Base-by-base conservation (phyloP, 2,113 vertebrate genomes). In the Triplophysa siluroides region DNA sequence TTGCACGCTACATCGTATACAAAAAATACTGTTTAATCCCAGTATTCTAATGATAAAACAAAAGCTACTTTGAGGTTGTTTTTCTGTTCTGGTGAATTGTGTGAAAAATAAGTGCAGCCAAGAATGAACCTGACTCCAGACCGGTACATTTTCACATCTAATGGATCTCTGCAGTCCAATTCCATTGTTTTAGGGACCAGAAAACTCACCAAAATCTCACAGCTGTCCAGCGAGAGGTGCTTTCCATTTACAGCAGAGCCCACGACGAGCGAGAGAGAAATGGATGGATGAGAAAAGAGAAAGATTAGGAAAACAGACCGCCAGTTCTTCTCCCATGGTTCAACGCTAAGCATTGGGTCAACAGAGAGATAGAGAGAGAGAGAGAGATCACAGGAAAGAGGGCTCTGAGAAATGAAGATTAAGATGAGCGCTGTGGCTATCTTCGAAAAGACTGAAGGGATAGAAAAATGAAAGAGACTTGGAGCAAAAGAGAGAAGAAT, bases 241-340 rank as follows among this genome's bases (percentile, higher is more conserved):
- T 83, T 79, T 83, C 56, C 56, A 75, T 75, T 75, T 4, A 41
- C 54, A 68, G 18, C 8, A 63, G 70, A 79, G 54, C 18, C 13
- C 7, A 43, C 41, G 10, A 66, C 29, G 66, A 73, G 79, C 43
- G 64, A 66, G 33, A 11, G 76, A 82, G 66, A 38, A 81, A 72
- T 13, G 52, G 76, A 78, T 65, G 80, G 77, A 79, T 65, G 78
- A 56, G 63, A 69, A 68, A 65, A 18, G 67, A 58, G 58, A 81
- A 85, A 79, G 87, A 90, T 90, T 82, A 89, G 86, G 87, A 91
- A 89, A 82, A 88, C 86, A 76, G 83, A 24, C 86, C 81, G 87
- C 88, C 43, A 77, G 41, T 73, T 47, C 21, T 72, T 86, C 85
- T 89, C 89, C 86, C 87, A 87, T 84, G 87, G 83, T 86, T 86